phyloP scores from a whole-genome alignment of 1,140 invertebrate genomes.

The Pteromalus puparum region DNA sequence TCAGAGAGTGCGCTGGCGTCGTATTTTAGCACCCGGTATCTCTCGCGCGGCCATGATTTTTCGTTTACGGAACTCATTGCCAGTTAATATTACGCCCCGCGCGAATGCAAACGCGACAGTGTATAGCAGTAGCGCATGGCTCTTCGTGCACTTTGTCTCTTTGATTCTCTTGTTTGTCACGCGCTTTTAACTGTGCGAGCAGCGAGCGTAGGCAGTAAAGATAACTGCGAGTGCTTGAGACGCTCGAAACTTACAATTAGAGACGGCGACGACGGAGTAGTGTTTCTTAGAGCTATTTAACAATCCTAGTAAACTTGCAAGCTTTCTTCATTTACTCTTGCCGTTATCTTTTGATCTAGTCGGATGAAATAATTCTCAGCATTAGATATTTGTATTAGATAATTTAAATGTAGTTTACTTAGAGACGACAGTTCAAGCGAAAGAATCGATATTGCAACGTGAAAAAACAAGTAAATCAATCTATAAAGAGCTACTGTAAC shows the following conservation, averaged over 20 bases:
- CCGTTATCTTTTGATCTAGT: too few relatives aligned
- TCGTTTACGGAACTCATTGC: not conserved
- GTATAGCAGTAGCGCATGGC: too few relatives aligned
- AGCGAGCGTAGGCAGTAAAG: not conserved
- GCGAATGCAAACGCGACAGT: too few relatives aligned
- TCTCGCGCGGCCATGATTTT: not conserved
- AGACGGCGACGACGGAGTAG: not conserved
- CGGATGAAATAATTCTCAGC: not conserved
- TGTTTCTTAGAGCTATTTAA: not conserved
- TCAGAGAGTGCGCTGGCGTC: not conserved
- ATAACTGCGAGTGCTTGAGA: not conserved
- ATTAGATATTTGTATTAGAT: not conserved
- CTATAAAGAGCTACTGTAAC: not conserved
- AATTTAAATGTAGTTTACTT: not conserved
- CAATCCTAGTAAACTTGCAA: not conserved
- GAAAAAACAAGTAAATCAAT: not conserved
- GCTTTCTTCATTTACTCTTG: not conserved
- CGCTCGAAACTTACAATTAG: too few relatives aligned
- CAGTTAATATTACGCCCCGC: too few relatives aligned
- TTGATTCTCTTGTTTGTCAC: not conserved
- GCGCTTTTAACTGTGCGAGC: not conserved
- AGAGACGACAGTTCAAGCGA: not conserved
- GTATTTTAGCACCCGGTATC: not conserved
- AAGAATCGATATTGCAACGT: not conserved
- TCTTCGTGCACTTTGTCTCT: not conserved